Base-by-base conservation (phyloP, 2,888 invertebrate species). In the Hydriomena furcata region DNA sequence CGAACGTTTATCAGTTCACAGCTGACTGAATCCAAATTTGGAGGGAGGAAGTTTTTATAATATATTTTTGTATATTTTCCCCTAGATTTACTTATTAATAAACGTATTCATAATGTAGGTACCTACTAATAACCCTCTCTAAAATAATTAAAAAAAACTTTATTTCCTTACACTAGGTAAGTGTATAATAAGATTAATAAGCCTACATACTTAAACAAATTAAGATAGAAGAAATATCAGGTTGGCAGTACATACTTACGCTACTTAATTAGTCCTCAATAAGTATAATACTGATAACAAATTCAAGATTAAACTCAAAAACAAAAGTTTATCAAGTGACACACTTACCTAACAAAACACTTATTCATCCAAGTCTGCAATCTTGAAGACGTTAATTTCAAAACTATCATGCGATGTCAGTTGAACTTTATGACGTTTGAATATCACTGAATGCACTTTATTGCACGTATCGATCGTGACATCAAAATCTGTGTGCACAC, bases 391-490 rank as follows among this genome's bases (percentile, higher is more conserved):
- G 74, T 73, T 71, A 71, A 54, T 68, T 73, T 64, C 61, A 73
- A 76, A 44, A 27, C 36, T 27, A 48, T 36, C 35, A 21, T 25
- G 28, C 46, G n/a, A 44, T 30, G 31, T 2, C 30, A 20, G 30
- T 36, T 40, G 48, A 54, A 52, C 52, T 52, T 38, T 55, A 35
- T 38, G 44, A 25, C 11, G 25, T 49, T 35, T 28, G 42, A 61
- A 50, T 30, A 52, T 58, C 77, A 77, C 75, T 71, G 60, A 73
- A 76, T 81, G 77, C 83, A 85, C 79, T 78, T 63, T 71, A 76
- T 73, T 79, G 68, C 72, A 76, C 60, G 70, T 81, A 84, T 84
- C 78, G 84, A 86, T 84, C 78, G 77, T 66, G 68, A 71, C 70
- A 73, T 73, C 68, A 66, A 62, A 71, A 71, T 31, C 24, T 31